Base-by-base conservation (phyloP, 2,888 invertebrate genomes). In the Epinotia bilunana region DNA sequence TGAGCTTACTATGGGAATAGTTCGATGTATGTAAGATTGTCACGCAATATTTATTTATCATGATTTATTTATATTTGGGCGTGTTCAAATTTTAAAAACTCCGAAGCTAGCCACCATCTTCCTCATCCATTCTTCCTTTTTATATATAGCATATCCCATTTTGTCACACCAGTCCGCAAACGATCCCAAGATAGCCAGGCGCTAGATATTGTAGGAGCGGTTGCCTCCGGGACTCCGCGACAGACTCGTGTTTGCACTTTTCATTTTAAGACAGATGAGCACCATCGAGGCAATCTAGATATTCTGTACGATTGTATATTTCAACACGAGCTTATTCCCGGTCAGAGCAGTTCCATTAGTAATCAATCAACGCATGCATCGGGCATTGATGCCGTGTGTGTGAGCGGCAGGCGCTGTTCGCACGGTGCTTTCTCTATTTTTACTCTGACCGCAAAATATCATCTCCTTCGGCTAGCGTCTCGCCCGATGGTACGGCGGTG, bases 361-460 rank as follows among this genome's bases (percentile, higher is more conserved):
- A 78, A 78, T 73, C 70, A 77, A 74, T 76, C 72, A 76, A 71
- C 46, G 71, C 73, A 39, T 70, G 71, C 73, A 65, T 65, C 58
- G 79, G 78, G 79, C 73, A 76, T 80, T 72, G 79, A 83, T 79
- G 79, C 77, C 76, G 74, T 75, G 80, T 83, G 80, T 80, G 65
- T 61, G 71, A 71, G 80, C 79, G 78, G 79, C 79, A 79, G 78
- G 79, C 84, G 72, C 64, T 77, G 80, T 88, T 90, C 90, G 84
- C 90, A 88, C 89, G 88, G 82, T 84, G 86, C 88, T 91, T 90
- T 91, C 90, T 91, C 88, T 91, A 91, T 90, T 89, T 91, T 91
- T 91, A 87, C 89, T 81, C 85, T 85, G 88, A 92, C 92, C 92
- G 89, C 92, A 91, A 88, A 91, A 91, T 91, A 91, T 90, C 88